Base-by-base conservation (phyloP, 2,113 vertebrate genomes). In the Paramormyrops kingsleyae region DNA sequence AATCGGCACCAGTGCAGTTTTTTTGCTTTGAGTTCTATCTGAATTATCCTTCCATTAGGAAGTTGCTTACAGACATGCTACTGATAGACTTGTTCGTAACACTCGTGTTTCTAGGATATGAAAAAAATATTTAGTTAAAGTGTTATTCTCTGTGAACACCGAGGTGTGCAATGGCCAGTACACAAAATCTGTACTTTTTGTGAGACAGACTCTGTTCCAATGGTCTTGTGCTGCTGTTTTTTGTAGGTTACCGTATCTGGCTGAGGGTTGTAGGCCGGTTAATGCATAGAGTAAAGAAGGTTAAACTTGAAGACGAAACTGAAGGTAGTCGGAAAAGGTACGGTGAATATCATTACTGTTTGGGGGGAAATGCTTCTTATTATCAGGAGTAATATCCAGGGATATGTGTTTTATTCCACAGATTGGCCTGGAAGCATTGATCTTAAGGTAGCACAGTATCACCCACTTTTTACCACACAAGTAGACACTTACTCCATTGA, bases 251-350 rank as follows among this genome's bases (percentile, higher is more conserved):
- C 95, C 95, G 90, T 93, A 93, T 95, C 94, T 96, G 95, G 96
- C 93, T 92, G 92, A 95, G 95, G 96, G 92, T 95, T 6, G 93
- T 96, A 89, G 93, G 96, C 93, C 95, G 92, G 97, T 98, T 98
- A 93, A 98, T 99, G 98, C 96, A 97, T 97, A 98, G 96, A 95
- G 96, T 97, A 94, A 99, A 99, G 97, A 98, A 96, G 95, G 95
- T 97, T 91, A 98, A 97, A 93, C 96, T 97, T 96, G 97, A 97
- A 96, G 96, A 97, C 93, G 94, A 96, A 93, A 95, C 95, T 93
- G 94, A 97, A 92, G 97, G 95, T 95, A 94, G 94, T 92, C 96
- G 96, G 95, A 95, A 96, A 94, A 97, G 97, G 98, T 99, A 95
- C 13, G 83, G 19, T 84, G 1, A 24, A 42, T 13, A 17, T 35